These are phyloP conservation scores for Drosophila subquinaria DNA, from an alignment of 2,888 invertebrate genomes.

Conservation along the genomic window DNA sequence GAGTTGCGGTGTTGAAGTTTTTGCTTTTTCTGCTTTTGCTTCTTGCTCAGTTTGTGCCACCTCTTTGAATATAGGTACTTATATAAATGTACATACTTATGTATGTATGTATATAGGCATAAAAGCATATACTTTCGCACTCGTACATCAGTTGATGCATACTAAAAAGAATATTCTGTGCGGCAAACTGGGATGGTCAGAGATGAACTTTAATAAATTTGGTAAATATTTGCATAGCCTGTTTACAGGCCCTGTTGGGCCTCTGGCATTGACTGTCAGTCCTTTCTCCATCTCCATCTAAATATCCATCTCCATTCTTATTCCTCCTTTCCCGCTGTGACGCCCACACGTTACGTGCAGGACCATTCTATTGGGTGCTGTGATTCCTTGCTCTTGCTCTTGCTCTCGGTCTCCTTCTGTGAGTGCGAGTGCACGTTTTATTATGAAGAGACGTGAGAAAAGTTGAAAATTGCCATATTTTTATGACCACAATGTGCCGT, in stretches of 20 bases:
- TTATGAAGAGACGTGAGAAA: conserved; percentile 72
- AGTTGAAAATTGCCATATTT: conserved; percentile 75
- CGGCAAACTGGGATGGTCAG: conserved; percentile 39
- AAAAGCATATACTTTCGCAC: conserved; percentile 17
- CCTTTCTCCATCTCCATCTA: conserved; percentile 1
- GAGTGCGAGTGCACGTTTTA: conserved; percentile 73
- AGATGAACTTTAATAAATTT: conserved; percentile 72
- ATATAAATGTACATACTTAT: conserved; percentile 8
- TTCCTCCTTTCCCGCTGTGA: neutral
- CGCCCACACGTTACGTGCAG: conserved; percentile 57
- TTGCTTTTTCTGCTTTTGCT: neutral
- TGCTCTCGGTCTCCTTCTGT: conserved; percentile 5
- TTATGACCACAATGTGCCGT: conserved; percentile 74
- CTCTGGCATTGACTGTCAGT: conserved; percentile 47
- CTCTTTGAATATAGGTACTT: conserved; percentile 37
- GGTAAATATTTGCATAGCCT: conserved; percentile 71
- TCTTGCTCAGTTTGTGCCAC: conserved; percentile 30
- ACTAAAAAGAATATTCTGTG: conserved; percentile 25
- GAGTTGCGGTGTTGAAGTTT: conserved; percentile 41
- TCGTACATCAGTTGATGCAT: conserved; percentile 46
- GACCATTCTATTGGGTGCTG: conserved; percentile 58
- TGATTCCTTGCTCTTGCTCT: conserved; percentile 56
- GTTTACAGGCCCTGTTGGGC: conserved; percentile 59
- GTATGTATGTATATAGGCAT: conserved; percentile 12
- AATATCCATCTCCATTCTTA: too few species aligned